Evolutionary conservation across 2,888 invertebrate genomes (phyloP).

Genomic region (Xylophagus ater): DNA sequence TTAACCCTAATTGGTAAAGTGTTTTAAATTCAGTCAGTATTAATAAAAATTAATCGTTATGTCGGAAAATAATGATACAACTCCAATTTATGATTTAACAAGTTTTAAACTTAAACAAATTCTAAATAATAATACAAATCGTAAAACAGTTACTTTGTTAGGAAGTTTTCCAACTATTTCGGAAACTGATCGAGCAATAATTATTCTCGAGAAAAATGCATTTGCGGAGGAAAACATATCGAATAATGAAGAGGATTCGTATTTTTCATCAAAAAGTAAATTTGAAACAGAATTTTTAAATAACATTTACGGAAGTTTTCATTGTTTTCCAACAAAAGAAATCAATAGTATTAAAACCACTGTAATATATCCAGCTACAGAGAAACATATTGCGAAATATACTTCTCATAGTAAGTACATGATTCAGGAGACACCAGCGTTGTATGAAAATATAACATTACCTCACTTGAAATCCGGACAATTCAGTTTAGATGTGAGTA

Average conservation of each 20-base stretch:
- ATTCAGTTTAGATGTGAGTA: constrained; percentile 64
- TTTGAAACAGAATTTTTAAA: constrained; percentile 60
- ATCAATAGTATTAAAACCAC: constrained; percentile 76
- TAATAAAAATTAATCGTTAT: no score
- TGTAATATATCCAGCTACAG: constrained; percentile 86
- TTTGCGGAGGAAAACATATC: constrained; percentile 46
- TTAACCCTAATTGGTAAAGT: no score
- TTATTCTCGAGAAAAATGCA: constrained; percentile 71
- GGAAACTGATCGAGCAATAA: constrained; percentile 51
- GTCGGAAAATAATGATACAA: constrained; percentile 8
- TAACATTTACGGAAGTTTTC: constrained; percentile 76
- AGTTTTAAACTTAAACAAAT: constrained; percentile 56
- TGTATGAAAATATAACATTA: constrained; percentile 68
- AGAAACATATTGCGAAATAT: constrained; percentile 84
- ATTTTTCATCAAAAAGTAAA: constrained; percentile 50
- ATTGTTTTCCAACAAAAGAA: constrained; percentile 51
- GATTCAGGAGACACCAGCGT: constrained; percentile 70
- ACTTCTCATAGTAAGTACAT: constrained; percentile 60
- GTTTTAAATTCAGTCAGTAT: no score
- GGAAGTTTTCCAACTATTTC: constrained; percentile 49
- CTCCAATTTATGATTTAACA: constrained; percentile 43
- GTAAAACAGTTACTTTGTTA: constrained; percentile 58
- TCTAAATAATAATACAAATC: constrained; percentile 58
- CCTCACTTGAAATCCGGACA: constrained; percentile 63
- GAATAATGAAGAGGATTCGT: constrained; percentile 37